These are phyloP conservation scores for Mobula birostris DNA, from an alignment of 2,113 vertebrate genomes.

Conservation along the genomic window DNA sequence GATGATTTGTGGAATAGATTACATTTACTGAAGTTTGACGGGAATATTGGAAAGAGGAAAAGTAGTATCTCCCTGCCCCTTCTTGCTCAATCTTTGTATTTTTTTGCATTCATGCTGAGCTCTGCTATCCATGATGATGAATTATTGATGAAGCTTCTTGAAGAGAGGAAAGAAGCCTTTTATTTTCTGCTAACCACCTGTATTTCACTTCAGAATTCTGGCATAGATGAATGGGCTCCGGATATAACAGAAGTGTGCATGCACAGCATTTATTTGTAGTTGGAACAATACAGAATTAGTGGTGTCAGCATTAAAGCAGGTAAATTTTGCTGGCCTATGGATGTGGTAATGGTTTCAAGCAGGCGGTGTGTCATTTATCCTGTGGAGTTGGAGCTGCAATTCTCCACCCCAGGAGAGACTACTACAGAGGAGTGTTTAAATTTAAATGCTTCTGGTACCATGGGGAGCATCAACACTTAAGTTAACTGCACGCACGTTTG, in stretches of 20 bases:
- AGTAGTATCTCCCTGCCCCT: neutral
- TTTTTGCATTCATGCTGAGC: neutral
- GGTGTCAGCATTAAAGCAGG: neutral
- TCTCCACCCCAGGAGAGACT: neutral
- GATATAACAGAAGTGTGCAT: neutral
- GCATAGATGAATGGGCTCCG: neutral
- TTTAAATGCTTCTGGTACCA: neutral
- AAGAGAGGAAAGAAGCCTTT: neutral
- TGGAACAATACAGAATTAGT: neutral
- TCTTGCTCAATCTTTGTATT: neutral
- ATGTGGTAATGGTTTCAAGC: neutral
- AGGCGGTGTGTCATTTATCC: neutral
- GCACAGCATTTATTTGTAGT: neutral
- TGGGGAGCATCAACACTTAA: constrained; percentile 19
- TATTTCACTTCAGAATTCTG: neutral
- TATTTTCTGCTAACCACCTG: neutral
- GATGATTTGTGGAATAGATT: neutral
- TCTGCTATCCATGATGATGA: neutral
- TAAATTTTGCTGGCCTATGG: neutral
- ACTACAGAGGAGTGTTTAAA: neutral
- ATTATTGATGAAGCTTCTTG: neutral
- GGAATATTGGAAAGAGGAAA: neutral
- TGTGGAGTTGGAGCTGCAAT: neutral
- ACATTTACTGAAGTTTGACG: neutral
- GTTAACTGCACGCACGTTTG: constrained; percentile 3